phyloP scores from a whole-genome alignment of 2,113 vertebrate genomes.

The Gopherus evgoodei region DNA sequence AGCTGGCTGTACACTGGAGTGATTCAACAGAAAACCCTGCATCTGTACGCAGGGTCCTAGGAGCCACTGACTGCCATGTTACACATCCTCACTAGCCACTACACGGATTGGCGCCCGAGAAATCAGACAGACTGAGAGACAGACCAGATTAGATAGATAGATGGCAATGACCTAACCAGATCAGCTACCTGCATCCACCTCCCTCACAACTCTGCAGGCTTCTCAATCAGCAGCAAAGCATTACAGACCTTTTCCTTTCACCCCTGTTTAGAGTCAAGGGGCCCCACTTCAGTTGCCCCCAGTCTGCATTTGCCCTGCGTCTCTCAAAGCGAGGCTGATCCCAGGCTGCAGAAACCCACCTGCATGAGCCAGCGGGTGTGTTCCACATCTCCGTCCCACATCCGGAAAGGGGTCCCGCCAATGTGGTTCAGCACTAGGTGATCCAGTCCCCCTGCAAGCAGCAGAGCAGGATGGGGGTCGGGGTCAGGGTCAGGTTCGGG shows the following conservation, averaged over 20 bases:
- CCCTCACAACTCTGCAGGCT: background rate
- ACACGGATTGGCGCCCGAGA: background rate
- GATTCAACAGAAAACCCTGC: background rate
- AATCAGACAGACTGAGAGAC: background rate
- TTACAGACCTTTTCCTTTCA: background rate
- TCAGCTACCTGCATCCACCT: background rate
- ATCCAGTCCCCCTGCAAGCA: slow-evolving; percentile 83
- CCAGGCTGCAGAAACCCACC: slow-evolving; percentile 72
- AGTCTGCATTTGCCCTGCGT: background rate
- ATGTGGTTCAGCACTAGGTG: slow-evolving; percentile 89
- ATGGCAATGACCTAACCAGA: background rate
- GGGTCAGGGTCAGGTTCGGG: background rate
- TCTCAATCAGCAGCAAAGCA: background rate
- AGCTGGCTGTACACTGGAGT: background rate
- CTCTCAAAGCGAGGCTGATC: background rate
- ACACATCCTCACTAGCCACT: background rate
- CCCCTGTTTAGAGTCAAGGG: background rate
- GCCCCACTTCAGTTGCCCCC: background rate
- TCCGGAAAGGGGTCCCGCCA: slow-evolving; percentile 74
- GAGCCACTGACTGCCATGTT: background rate
- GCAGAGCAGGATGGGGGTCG: background rate
- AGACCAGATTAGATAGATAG: no score
- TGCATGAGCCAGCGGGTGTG: slow-evolving; percentile 84
- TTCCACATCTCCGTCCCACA: slow-evolving; percentile 83
- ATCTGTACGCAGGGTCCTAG: background rate